These are phyloP conservation scores for Microctonus aethiopoides DNA, from an alignment of 2,888 invertebrate species.

Conservation along the genomic window DNA sequence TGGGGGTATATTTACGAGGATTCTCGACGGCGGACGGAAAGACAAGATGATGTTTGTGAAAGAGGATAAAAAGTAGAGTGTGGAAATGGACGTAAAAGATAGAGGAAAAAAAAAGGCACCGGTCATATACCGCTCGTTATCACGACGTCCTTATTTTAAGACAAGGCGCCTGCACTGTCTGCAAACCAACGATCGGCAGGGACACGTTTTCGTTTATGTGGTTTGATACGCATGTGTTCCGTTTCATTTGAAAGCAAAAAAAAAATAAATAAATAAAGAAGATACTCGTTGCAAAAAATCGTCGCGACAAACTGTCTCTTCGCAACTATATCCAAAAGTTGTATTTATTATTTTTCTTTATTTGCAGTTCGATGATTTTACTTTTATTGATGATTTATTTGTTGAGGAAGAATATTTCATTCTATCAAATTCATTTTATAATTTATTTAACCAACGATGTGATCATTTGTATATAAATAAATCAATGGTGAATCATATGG, in stretches of 20 bases:
- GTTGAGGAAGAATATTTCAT: too few relatives aligned
- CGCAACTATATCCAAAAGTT: neutral
- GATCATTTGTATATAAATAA: too few relatives aligned
- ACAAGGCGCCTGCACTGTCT: constrained; percentile 22
- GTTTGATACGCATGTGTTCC: neutral
- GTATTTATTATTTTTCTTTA: constrained; percentile 11
- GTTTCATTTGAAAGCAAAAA: constrained; percentile 4
- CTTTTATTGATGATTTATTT: neutral
- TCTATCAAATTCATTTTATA: too few relatives aligned
- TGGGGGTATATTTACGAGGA: constrained; percentile 25
- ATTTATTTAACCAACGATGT: too few relatives aligned
- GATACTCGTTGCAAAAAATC: constrained; percentile 4
- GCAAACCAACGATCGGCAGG: constrained; percentile 8
- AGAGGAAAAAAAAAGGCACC: neutral
- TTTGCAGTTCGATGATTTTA: constrained; percentile 13
- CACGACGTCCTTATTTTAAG: constrained; percentile 30
- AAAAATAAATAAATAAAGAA: neutral
- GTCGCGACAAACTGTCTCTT: constrained; percentile 16
- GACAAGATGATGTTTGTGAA: neutral
- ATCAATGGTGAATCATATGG: too few relatives aligned
- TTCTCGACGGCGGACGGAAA: neutral
- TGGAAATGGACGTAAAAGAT: neutral
- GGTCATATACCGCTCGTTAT: constrained; percentile 30
- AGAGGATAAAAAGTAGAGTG: neutral
- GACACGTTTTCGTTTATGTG: constrained; percentile 13